A percentile compares a stretch with the other conserved stretches of the same genome.
Evolutionary conservation across 2,113 vertebrate species (phyloP).

Genomic region (Amblyornis subalaris): DNA sequence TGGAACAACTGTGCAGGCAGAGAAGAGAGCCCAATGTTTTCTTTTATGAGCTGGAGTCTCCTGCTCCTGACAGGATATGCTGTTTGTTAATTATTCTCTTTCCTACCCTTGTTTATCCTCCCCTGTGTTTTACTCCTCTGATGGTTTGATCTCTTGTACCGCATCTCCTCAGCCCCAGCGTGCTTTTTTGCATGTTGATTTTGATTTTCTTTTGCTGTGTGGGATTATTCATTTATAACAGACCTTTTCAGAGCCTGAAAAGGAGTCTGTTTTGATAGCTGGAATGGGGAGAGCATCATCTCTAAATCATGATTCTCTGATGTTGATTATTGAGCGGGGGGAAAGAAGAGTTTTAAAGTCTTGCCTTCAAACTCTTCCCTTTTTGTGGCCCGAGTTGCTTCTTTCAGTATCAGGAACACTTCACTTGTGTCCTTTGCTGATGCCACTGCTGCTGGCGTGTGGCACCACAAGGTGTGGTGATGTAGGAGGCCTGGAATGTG

Average conservation of each 20-base stretch:
- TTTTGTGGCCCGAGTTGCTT: not conserved
- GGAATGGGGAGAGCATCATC: not conserved
- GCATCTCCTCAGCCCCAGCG: not conserved
- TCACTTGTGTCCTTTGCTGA: not conserved
- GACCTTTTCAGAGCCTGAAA: not conserved
- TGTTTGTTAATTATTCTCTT: not conserved
- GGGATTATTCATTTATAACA: conserved; percentile 23
- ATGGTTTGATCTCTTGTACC: not conserved
- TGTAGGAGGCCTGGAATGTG: not conserved
- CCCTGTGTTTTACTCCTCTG: not conserved
- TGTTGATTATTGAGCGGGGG: not conserved
- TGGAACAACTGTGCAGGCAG: not conserved
- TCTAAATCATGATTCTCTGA: not conserved
- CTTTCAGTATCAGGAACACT: not conserved
- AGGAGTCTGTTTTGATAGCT: not conserved
- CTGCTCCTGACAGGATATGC: not conserved
- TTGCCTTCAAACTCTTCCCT: not conserved
- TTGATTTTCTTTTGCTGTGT: conserved; percentile 14
- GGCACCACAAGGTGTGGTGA: not conserved
- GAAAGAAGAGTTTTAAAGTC: not conserved
- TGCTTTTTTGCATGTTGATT: not conserved
- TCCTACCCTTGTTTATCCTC: not conserved
- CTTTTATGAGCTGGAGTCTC: not conserved
- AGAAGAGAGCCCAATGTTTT: not conserved
- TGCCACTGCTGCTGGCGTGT: not conserved